These are phyloP conservation scores for Mus musculus DNA, from an alignment of 2,113 vertebrate species.

Conservation along the genomic window DNA sequence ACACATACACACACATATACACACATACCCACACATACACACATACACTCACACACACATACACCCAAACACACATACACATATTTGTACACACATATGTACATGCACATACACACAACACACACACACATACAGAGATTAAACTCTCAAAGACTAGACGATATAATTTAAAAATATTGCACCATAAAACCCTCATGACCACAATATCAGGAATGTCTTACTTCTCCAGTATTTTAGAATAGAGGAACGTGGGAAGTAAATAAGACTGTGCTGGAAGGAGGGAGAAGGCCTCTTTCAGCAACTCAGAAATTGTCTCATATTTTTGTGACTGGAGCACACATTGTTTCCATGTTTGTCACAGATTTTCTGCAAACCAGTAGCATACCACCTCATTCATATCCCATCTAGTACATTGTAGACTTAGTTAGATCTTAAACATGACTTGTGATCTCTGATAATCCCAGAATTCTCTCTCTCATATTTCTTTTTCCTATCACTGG, in stretches of 20 bases:
- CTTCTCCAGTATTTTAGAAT: background rate
- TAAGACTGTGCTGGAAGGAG: background rate
- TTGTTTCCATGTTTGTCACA: background rate
- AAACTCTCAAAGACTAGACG: background rate
- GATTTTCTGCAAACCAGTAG: background rate
- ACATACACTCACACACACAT: too few relatives aligned
- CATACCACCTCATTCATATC: background rate
- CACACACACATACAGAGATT: background rate
- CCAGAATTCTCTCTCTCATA: background rate
- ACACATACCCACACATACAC: background rate
- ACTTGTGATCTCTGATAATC: slow-evolving; percentile 8
- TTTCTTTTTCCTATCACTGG: background rate
- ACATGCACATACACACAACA: too few relatives aligned
- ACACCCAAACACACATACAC: too few relatives aligned
- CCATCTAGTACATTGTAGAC: background rate
- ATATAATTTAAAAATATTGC: background rate
- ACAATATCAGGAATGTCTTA: background rate
- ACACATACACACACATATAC: background rate
- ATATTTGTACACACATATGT: too few relatives aligned
- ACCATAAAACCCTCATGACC: background rate
- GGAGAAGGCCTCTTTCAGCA: too few relatives aligned
- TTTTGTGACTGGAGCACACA: background rate
- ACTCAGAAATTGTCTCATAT: background rate
- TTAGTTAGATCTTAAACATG: background rate
- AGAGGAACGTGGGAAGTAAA: background rate